Conservation (phyloP, 1,140 invertebrate genomes). For the Lysiphlebus fabarum region DNA sequence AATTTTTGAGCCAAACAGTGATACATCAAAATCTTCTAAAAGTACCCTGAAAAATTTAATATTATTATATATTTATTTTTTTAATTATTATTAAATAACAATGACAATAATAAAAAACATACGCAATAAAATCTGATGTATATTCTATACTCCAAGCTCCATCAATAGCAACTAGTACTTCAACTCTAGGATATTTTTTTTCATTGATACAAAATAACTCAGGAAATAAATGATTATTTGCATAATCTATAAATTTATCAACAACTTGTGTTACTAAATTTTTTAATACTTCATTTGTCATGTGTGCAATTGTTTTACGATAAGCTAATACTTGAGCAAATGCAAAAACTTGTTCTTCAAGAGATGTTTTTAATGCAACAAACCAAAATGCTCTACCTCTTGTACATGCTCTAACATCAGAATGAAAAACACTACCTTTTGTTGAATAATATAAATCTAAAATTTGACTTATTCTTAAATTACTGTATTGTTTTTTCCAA, state of each 20-base stretch:
- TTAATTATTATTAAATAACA: conserved; percentile 13
- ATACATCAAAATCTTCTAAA: conserved; percentile 55
- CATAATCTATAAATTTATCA: conserved; percentile 32
- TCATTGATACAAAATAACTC: conserved; percentile 42
- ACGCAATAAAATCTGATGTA: conserved; percentile 58
- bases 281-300: conserved; percentile 31
- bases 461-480: conserved; percentile 62
- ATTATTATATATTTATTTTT: background rate
- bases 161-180: conserved; percentile 56
- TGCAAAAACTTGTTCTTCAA: conserved; percentile 42
- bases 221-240: conserved; percentile 32
- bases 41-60: conserved; percentile 45
- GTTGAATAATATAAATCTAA: conserved; percentile 69
- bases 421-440: conserved; percentile 59
- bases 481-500: conserved; percentile 54
- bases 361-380: conserved; percentile 28
- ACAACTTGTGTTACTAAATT: conserved; percentile 29
- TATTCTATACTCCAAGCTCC: conserved; percentile 56
- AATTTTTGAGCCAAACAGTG: conserved; percentile 57
- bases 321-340: conserved; percentile 37
- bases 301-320: conserved; percentile 32
- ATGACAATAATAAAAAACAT: conserved; percentile 31
- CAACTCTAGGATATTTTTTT: conserved; percentile 45
- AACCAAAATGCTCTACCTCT: conserved; percentile 52
- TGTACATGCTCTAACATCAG: conserved; percentile 58